These are phyloP conservation scores for Luperina testacea DNA, from an alignment of 2,888 invertebrate genomes.

Conservation along the genomic window DNA sequence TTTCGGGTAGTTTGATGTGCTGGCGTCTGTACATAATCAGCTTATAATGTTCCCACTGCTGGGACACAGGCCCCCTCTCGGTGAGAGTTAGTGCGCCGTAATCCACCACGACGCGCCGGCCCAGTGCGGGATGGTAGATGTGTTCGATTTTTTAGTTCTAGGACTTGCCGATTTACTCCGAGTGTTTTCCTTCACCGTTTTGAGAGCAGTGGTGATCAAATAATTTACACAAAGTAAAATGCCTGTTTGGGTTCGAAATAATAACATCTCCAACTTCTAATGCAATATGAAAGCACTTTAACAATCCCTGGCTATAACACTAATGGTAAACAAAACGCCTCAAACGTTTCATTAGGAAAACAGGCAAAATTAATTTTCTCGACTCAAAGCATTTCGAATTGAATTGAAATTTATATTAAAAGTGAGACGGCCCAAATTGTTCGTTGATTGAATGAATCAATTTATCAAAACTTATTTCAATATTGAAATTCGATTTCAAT, in stretches of 20 bases:
- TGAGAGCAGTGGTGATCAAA: neutral
- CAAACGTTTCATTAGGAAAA: slow-evolving; percentile 58
- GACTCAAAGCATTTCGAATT: slow-evolving; percentile 50
- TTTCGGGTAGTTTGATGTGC: too few species aligned
- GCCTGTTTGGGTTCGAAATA: slow-evolving; percentile 29
- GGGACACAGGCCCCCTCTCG: neutral
- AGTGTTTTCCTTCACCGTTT: neutral
- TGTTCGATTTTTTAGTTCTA: neutral
- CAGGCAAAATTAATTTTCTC: slow-evolving; percentile 62
- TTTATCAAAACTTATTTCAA: slow-evolving; percentile 61
- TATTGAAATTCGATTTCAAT: slow-evolving; percentile 59
- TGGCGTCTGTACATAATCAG: neutral
- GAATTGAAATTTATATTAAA: slow-evolving; percentile 62
- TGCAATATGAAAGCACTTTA: slow-evolving; percentile 24
- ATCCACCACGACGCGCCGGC: neutral
- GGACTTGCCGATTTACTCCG: neutral
- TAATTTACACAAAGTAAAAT: neutral
- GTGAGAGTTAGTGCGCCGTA: neutral
- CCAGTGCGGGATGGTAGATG: neutral
- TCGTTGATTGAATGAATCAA: slow-evolving; percentile 63
- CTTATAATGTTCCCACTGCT: neutral
- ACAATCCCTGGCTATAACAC: slow-evolving; percentile 27
- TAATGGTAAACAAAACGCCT: slow-evolving; percentile 49
- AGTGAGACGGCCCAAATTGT: slow-evolving; percentile 54
- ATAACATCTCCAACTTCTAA: slow-evolving; percentile 17